These are phyloP conservation scores for Tribolium castaneum DNA, from an alignment of 1,140 invertebrate species.

Conservation along the genomic window DNA sequence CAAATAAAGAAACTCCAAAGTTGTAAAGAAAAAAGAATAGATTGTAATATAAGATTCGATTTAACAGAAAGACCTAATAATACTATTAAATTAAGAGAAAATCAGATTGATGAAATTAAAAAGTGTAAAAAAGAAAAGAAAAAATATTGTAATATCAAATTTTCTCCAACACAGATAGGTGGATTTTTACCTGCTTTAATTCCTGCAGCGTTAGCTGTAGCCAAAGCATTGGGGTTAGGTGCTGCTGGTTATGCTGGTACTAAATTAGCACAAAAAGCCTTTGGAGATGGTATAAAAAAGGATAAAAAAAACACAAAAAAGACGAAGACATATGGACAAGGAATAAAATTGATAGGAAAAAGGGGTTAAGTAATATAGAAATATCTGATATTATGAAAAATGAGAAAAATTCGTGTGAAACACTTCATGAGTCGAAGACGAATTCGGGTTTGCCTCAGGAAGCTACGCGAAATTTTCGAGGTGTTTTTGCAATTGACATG, in stretches of 20 bases:
- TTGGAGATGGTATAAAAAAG: constrained; percentile 4
- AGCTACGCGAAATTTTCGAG: constrained; percentile 29
- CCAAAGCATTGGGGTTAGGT: constrained; percentile 41
- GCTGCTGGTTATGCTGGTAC: constrained; percentile 39
- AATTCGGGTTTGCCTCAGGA: constrained; percentile 13
- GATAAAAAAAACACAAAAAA: neutral
- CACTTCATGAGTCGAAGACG: too few relatives aligned
- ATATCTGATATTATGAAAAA: constrained; percentile 22
- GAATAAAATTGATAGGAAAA: constrained; percentile 27
- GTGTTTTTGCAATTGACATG: constrained; percentile 37
- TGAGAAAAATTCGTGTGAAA: neutral
- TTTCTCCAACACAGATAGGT: constrained; percentile 35
- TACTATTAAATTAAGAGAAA: constrained; percentile 43
- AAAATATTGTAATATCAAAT: constrained; percentile 38
- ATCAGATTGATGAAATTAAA: constrained; percentile 39
- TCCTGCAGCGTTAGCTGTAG: constrained; percentile 34
- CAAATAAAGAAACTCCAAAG: constrained; percentile 34
- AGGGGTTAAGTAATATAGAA: constrained; percentile 29
- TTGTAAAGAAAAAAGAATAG: constrained; percentile 24
- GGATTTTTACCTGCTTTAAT: constrained; percentile 39
- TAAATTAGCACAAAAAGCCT: constrained; percentile 38
- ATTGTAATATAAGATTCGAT: constrained; percentile 33
- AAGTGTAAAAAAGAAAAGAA: constrained; percentile 32
- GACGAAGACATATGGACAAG: neutral
- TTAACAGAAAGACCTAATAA: constrained; percentile 36